Evolutionary conservation across 1,140 invertebrate genomes (phyloP).

Genomic region (Drosophila yakuba): DNA sequence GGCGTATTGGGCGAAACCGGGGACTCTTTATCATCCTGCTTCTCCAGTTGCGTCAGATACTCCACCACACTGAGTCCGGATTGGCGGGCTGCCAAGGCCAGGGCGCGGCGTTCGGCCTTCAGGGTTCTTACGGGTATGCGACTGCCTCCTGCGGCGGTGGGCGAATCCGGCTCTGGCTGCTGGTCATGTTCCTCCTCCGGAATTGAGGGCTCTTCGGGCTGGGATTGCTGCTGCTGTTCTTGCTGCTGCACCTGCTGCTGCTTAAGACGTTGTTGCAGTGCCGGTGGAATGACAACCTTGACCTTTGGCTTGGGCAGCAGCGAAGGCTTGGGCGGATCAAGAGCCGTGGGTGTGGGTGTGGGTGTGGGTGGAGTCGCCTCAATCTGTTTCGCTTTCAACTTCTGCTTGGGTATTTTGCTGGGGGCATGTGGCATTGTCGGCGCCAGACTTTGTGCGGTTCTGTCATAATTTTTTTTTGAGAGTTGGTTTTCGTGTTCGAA

Average conservation of each 20-base stretch:
- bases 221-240: constrained; percentile 24
- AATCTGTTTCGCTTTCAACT: constrained; percentile 20
- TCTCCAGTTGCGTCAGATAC: constrained; percentile 54
- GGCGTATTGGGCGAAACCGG: constrained; percentile 28
- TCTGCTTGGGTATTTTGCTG: constrained; percentile 72
- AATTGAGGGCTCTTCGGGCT: constrained; percentile 57
- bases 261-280: constrained; percentile 68
- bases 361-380: constrained; percentile 33
- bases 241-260: constrained; percentile 57
- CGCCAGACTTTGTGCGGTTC: constrained; percentile 71
- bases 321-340: constrained; percentile 73
- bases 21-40: constrained; percentile 26
- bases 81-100: constrained; percentile 67
- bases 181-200: constrained; percentile 41
- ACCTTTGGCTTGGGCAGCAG: constrained; percentile 84
- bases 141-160: constrained; percentile 57
- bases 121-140: constrained; percentile 83
- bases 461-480: constrained; percentile 65
- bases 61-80: constrained; percentile 61
- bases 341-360: constrained; percentile 21
- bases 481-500: constrained; percentile 65
- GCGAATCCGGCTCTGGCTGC: constrained; percentile 18
- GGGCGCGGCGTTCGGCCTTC: constrained; percentile 78
- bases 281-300: constrained; percentile 82
- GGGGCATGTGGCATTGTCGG: constrained; percentile 50